Base-by-base conservation (phyloP, 2,113 vertebrate genomes). In the Cnemophilus loriae region DNA sequence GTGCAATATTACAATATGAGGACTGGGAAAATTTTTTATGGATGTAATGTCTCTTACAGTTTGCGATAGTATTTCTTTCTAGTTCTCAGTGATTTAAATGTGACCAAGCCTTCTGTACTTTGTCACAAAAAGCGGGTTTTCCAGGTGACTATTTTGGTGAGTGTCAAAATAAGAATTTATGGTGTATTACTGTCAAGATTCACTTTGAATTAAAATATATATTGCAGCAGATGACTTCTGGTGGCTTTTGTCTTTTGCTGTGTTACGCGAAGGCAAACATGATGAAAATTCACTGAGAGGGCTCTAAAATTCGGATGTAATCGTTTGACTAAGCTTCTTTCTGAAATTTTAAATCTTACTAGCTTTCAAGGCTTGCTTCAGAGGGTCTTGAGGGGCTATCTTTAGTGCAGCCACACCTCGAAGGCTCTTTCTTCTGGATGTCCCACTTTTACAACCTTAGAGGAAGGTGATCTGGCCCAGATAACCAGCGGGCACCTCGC, bases 51-150 rank as follows among this genome's bases (percentile, higher is more conserved):
- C 99, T 99, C 98, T 99, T 99, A 99, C 98, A 98, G 98, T 99
- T 99, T 99, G 99, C 99, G 98, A 99, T 99, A 99, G 99, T 99
- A 99, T 99, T 99, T 99, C 99, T 99, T 98, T 99, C 99, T 99
- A 99, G 99, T 99, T 99, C 99, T 99, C 99, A 99, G 99, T 99
- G 99, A 99, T 99, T 99, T 99, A 98, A 99, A 99, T 99, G 99
- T 99, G 99, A 99, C 99, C 99, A 99, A 99, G 99, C 99, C 99
- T 99, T 99, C 98, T 99, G 98, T 99, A 99, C 99, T 99, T 99
- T 98, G 99, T 99, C 99, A 99, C 99, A 99, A 99, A 99, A 99
- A 99, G 99, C 99, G 99, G 99, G 99, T 99, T 99, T 99, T 99
- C 99, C 99, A 99, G 99, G 99, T 99, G 99, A 99, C 99, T 99